Evolutionary conservation across 2,888 invertebrate species (phyloP).

Genomic region (Meghimatium bilineatum): DNA sequence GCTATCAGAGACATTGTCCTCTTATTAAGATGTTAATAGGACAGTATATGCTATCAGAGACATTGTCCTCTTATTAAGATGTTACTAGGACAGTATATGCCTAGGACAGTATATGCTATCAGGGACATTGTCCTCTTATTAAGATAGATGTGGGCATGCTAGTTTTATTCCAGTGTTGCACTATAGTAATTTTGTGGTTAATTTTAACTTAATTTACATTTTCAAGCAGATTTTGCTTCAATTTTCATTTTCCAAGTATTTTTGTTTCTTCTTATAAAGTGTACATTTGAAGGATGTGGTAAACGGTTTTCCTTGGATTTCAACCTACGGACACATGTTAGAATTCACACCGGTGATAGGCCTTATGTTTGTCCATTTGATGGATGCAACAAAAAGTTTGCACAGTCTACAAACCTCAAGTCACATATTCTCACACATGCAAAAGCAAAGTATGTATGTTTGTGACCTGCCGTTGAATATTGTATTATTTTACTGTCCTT

Average conservation of each 20-base stretch:
- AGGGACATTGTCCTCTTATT: no score
- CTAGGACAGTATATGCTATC: no score
- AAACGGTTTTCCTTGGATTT: slow-evolving; percentile 97
- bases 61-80: no score
- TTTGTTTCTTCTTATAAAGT: slow-evolving; percentile 76
- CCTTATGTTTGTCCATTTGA: slow-evolving; percentile 99
- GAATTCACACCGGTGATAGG: slow-evolving; percentile 96
- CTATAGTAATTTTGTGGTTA: not conserved
- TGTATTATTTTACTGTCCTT: not conserved
- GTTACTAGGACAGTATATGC: no score
- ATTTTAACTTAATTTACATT: not conserved
- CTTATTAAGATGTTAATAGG: no score
- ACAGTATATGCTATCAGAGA: no score
- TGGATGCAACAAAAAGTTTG: slow-evolving; percentile 98
- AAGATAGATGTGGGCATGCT: no score
- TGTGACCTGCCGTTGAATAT: not conserved
- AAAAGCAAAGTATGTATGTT: slow-evolving; percentile 84
- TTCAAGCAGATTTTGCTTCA: not conserved
- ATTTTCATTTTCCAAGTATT: not conserved
- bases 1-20: no score
- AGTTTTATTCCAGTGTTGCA: no score
- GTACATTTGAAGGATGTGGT: slow-evolving; percentile 98
- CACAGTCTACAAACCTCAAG: slow-evolving; percentile 98
- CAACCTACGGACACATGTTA: slow-evolving; percentile 97
- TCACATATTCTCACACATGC: slow-evolving; percentile 98